Evolutionary conservation across 2,888 invertebrate species (phyloP), one percentile per base, ranked within the genome.

Genomic region (Pheosia tremula): DNA sequence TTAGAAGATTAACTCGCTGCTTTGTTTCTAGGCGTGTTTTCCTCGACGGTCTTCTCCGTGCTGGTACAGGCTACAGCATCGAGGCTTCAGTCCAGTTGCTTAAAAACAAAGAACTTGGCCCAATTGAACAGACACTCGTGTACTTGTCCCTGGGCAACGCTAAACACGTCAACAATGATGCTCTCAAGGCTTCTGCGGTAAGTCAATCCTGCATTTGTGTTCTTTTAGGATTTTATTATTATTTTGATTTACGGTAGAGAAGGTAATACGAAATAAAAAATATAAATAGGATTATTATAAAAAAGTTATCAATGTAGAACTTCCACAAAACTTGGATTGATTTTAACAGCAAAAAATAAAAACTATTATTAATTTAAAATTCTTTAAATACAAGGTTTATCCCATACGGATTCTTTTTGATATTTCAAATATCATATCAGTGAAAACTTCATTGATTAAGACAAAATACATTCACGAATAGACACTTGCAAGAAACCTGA

Each of bases 31-130:
- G 96, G 75, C 96, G 96, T 74, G 95, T 97, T 6, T 96, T 97
- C 83, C 85, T 97, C 60, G 98, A 98, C 82, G 98, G 97, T 60
- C 88, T 98, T 0, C 96, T 97, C 75, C 96, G 97, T 61, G 95
- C 97, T 0, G 97, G 97, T 41, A 97, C 96, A 13, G 96, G 97
- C 0, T 96, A 96, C 61, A 95, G 97, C 10, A 95, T 98, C 36
- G 96, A 96, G 71, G 96, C 96, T 0, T 87, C 90, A 52, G 84
- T 94, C 62, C 95, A 96, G 67, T 91, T 98, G 57, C 87, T 98
- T 57, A 95, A 95, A 68, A 95, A 91, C 75, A 94, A 94, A 11
- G 95, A 96, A 75, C 85, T 97, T 9, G 91, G 92, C 0, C 66
- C 76, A 0, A 53, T 95, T 0, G 96, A 97, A 71, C 93, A 95